Conservation (phyloP, 2,888 invertebrate species). For the Xestia c-nigrum region DNA sequence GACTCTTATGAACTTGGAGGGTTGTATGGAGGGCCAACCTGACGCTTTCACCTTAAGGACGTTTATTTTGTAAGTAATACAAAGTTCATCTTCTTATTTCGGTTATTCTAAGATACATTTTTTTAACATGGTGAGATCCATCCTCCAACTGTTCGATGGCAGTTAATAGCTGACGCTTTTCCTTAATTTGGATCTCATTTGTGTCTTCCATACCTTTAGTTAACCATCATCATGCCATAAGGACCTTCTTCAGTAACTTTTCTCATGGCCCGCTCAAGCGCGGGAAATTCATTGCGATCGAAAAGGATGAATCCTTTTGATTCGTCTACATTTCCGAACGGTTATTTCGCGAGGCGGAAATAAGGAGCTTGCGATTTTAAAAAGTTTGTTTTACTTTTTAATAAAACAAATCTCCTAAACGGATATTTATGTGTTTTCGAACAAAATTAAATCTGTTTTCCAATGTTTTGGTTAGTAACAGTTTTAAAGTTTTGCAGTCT, state of each 20-base stretch:
- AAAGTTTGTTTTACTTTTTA: slow-evolving; percentile 79
- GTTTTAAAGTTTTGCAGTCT: slow-evolving; percentile 9
- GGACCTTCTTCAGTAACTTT: slow-evolving; percentile 12
- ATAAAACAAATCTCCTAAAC: slow-evolving; percentile 74
- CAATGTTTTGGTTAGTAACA: slow-evolving; percentile 37
- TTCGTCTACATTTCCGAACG: slow-evolving; percentile 74
- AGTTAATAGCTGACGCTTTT: neutral
- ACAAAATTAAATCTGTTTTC: slow-evolving; percentile 47
- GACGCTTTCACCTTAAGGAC: neutral
- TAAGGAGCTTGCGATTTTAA: slow-evolving; percentile 72
- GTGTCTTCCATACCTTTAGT: neutral
- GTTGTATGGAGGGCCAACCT: too few relatives aligned
- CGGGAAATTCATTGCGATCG: slow-evolving; percentile 84
- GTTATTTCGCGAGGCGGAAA: slow-evolving; percentile 72
- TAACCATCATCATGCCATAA: neutral
- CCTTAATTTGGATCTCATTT: neutral
- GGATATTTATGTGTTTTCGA: slow-evolving; percentile 71
- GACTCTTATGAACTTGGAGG: too few relatives aligned
- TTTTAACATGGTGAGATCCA: too few relatives aligned
- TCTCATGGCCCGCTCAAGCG: slow-evolving; percentile 68
- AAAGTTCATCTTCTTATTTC: neutral
- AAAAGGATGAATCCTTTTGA: slow-evolving; percentile 81
- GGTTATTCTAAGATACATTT: neutral
- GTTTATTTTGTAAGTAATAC: neutral
- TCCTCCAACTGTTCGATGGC: neutral